Evolutionary conservation across 2,797 vertebrate genomes (phyloP).

Genomic region (Girardinus metallicus): DNA sequence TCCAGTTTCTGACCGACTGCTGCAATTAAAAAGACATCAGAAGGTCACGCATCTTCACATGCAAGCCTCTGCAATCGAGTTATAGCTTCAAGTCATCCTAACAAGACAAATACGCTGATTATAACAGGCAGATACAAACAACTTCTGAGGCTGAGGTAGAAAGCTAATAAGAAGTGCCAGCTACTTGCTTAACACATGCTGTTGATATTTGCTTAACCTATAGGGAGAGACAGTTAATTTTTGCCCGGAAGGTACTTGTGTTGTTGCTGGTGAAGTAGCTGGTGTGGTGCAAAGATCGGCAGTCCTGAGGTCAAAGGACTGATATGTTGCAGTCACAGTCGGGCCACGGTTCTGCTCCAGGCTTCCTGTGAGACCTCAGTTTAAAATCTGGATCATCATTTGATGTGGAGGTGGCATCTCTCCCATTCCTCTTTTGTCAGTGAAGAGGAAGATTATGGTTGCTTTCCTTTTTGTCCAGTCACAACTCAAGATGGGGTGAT

Average conservation of each 20-base stretch:
- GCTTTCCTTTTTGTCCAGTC: constrained; percentile 26
- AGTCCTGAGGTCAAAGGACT: constrained; percentile 63
- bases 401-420: constrained; percentile 60
- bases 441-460: constrained; percentile 37
- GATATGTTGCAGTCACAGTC: constrained; percentile 63
- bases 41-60: constrained; percentile 26
- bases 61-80: constrained; percentile 32
- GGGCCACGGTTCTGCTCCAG: constrained; percentile 41
- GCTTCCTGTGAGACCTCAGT: constrained; percentile 58
- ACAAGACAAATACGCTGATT: constrained; percentile 47
- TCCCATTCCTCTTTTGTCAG: constrained; percentile 39
- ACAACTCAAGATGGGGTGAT: constrained; percentile 31
- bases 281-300: constrained; percentile 47
- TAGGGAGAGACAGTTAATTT: constrained; percentile 35
- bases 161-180: constrained; percentile 44
- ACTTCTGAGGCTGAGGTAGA: constrained; percentile 29
- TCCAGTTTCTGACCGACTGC: constrained; percentile 17
- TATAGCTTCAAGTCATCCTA: constrained; percentile 38
- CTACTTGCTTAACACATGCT: constrained; percentile 40
- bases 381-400: constrained; percentile 62
- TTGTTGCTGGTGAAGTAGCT: constrained; percentile 39
- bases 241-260: constrained; percentile 30
- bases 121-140: constrained; percentile 41
- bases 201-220: constrained; percentile 27
- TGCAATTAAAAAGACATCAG: constrained; percentile 32